Base-by-base conservation (phyloP, 2,113 vertebrate species). In the Lipotes vexillifer region DNA sequence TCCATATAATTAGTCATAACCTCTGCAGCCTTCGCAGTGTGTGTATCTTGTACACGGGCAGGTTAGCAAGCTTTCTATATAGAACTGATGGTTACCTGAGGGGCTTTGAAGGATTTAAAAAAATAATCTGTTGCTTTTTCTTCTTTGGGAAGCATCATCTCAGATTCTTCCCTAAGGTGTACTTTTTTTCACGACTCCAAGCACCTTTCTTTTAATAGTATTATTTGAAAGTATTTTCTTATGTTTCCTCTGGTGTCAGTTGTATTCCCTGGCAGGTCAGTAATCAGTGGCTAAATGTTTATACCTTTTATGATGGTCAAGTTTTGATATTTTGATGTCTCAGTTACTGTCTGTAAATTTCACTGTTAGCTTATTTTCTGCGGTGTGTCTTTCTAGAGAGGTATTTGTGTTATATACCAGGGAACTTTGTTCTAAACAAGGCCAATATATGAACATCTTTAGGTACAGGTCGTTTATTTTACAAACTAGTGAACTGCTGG, bases 1-100 rank as follows among this genome's bases (percentile, higher is more conserved):
- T 97, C 86, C 72, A 92, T 88, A 29, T 95, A 97, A 97, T 97
- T 97, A 97, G 91, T 94, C 84, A 94, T 95, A 94, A 96, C 96
- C 75, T 68, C 93, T 61, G 88, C 81, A 87, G 57, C 94, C 69
- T 96, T 96, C 78, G 82, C 57, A 63, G 55, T 38, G 65, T 57
- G 81, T 6, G 6, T 94, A 46, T 90, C 66, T 71, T 92, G 59
- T 81, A 27, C 36, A 14, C 27, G 63, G 82, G 31, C 92, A 88
- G 87, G 91, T 96, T 90, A 87, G 61, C 2, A 7, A 94, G 57
- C 31, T 72, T 84, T 90, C 83, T 33, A 6, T 87, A 59, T 68
- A 78, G 85, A 92, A 90, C 38, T 84, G 78, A 80, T 84, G 12
- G 18, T 92, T 93, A 94, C 92, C 38, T 92, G 78, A 93, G 80